Base-by-base conservation (phyloP, 2,113 vertebrate species). In the Tyrannus savana region DNA sequence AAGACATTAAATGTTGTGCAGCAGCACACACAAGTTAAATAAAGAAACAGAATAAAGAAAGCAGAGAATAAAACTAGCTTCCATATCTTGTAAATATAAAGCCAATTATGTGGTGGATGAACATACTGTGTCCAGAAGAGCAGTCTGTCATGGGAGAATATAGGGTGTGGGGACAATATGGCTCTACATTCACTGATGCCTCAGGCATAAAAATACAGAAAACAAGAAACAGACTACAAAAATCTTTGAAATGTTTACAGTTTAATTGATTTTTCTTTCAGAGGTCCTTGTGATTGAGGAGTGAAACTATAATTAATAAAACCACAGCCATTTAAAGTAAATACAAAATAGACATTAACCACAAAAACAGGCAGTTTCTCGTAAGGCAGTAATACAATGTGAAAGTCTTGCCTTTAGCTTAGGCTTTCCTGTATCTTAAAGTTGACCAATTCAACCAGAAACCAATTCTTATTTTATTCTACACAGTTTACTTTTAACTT, bases 241-340 rank as follows among this genome's bases (percentile, higher is more conserved):
- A 69, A 44, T 63, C 41, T 82, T 62, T 77, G 46, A 49, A 68
- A 23, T 28, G 39, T 73, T 78, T 78, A 72, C 47, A 84, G 19
- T n/a, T 78, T 55, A 83, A 71, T 55, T 81, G 46, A 59, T 56
- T 88, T 35, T 78, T 55, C 72, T 85, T 59, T 71, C 72, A 67
- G 60, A 91, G 23, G 19, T 42, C 31, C 84, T 30, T 35, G 63
- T 49, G 74, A 95, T 1, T 30, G 28, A 80, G 56, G 56, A 72
- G 27, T 55, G 19, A 95, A 92, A 89, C 68, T 53, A 66, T 76
- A 94, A 96, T 74, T 80, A 96, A 95, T 77, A 95, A 82, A 95
- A 58, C 4, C 59, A 31, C 8, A 82, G 72, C 13, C 27, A 55
- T 64, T 49, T 69, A 96, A 74, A 80, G 30, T 28, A 87, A 89